Conservation (phyloP, 1,140 invertebrate species). For the Hyles euphorbiae region DNA sequence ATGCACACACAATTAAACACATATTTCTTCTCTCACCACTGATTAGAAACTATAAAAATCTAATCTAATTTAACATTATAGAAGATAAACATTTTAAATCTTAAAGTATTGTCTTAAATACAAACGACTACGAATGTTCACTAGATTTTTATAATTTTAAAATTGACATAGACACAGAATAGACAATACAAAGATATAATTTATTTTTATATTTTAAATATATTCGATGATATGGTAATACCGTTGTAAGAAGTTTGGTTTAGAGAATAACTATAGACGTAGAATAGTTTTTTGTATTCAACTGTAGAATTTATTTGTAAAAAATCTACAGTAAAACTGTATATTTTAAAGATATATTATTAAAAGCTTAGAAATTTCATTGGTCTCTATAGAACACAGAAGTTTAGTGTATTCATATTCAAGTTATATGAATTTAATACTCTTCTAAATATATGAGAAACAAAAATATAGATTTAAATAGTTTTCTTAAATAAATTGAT, state of each 20-base stretch:
- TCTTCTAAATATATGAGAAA: constrained; percentile 8
- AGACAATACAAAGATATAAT: constrained; percentile 12
- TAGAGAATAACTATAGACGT: too few species aligned
- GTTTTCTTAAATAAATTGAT: constrained; percentile 6
- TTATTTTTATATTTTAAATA: constrained; percentile 9
- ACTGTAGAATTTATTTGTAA: constrained; percentile 12
- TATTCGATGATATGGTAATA: constrained; percentile 1
- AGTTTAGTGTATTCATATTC: constrained; percentile 10
- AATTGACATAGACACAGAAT: constrained; percentile 27
- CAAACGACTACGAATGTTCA: constrained; percentile 38
- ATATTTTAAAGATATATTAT: constrained; percentile 6
- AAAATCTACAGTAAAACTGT: constrained; percentile 29
- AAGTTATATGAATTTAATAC: neutral
- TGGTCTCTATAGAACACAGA: constrained; percentile 42
- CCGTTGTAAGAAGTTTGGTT: neutral
- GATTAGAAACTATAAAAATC: too few species aligned
- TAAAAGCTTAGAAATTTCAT: constrained; percentile 20
- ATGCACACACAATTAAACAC: too few species aligned
- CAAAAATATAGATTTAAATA: constrained; percentile 5
- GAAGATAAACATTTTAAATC: neutral
- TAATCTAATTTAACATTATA: too few species aligned
- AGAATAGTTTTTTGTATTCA: neutral
- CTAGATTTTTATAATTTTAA: constrained; percentile 24
- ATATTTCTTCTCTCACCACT: too few species aligned
- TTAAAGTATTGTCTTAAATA: constrained; percentile 3